These are phyloP conservation scores for Sphenopsis melanotis DNA, from an alignment of 2,797 vertebrate genomes.

Conservation along the genomic window DNA sequence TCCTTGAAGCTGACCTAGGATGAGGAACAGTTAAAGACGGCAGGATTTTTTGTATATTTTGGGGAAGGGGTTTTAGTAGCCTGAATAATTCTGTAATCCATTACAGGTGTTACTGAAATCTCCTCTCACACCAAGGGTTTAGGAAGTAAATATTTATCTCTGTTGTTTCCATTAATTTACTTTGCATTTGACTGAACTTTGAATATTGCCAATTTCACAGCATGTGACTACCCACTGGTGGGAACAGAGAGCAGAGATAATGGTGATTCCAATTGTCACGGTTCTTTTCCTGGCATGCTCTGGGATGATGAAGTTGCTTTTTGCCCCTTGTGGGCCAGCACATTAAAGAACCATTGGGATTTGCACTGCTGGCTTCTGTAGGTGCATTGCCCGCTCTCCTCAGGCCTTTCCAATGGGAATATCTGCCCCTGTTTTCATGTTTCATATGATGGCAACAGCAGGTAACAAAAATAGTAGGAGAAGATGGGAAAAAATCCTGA, in stretches of 20 bases:
- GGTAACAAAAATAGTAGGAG: background rate
- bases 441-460: fast-evolving
- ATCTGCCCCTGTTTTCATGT: fast-evolving
- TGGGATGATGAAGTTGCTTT: background rate
- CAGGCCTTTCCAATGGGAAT: background rate
- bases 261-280: background rate
- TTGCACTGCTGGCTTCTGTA: fast-evolving
- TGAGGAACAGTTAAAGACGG: background rate
- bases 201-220: constrained; percentile 15
- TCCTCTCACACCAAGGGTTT: background rate
- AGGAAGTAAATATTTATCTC: constrained; percentile 18
- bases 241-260: background rate
- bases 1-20: background rate
- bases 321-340: background rate
- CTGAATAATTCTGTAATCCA: background rate
- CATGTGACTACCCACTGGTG: background rate
- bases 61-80: background rate
- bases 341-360: background rate
- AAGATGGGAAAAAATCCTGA: fast-evolving
- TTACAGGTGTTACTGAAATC: background rate
- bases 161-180: constrained; percentile 4
- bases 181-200: constrained; percentile 30
- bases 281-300: background rate
- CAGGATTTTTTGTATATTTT: background rate
- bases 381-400: background rate